Base-by-base conservation (phyloP, 2,888 invertebrate genomes). In the Agonum fuliginosum region DNA sequence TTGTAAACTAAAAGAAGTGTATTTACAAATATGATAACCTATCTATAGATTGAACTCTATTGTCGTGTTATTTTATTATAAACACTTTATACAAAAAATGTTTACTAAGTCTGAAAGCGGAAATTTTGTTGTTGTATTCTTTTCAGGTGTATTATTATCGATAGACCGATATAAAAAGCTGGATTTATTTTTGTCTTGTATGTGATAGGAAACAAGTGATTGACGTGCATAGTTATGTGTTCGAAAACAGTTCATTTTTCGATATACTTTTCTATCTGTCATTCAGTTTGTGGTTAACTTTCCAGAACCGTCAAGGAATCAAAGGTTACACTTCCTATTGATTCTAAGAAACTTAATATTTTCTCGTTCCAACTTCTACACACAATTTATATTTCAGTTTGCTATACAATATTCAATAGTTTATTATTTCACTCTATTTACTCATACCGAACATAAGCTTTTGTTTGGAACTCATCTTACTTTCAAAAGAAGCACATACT, bases 221-320 rank as follows among this genome's bases (percentile, higher is more conserved):
- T 62, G 58, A 62, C 58, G 19, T 14, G 30, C 19, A 62, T 62
- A 62, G 58, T 58, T 24, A 62, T 62, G 30, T 62, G 34, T 62
- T 62, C 30, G 4, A 12, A 34, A 62, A 62, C 58, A 62, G 27
- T 62, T 62, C 30, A 12, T 62, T 62, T 54, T 62, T 62, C 58
- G 58, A 30, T 62, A 62, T 62, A 62, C 30, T 62, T 62, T 14
- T 62, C 58, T 62, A 34, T 62, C 58, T 62, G 58, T 62, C 58
- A 62, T 62, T 62, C 58, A 17, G 58, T 22, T 30, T 27, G 17
- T 10, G 30, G 58, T 62, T 62, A 62, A 62, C 14, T 62, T 62
- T 62, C 58, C 30, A 62, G 54, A 54, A 46, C 46, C 46, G 46
- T n/a, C 46, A 46, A 17, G 17, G 17, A 46, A 17, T 17, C 46